Conservation (phyloP, 2,888 invertebrate genomes). For the Bhutanitis thaidina region DNA sequence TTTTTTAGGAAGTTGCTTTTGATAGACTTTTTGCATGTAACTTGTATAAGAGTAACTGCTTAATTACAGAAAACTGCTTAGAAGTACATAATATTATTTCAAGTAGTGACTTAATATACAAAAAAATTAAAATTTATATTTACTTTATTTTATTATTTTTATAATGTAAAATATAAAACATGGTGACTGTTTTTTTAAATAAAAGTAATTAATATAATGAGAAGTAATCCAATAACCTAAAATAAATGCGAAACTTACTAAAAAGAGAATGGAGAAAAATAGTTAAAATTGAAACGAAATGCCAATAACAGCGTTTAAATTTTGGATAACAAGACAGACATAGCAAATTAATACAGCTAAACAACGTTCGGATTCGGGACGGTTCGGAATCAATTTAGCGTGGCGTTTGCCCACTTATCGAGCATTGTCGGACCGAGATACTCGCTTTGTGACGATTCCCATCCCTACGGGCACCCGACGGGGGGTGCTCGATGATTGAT, state of each 20-base stretch:
- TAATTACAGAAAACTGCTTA: constrained; percentile 13
- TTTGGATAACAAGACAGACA: constrained; percentile 25
- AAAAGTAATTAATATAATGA: too few relatives aligned
- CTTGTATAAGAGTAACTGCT: constrained; percentile 4
- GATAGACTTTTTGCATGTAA: constrained; percentile 10
- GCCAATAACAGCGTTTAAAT: neutral
- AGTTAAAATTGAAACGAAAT: too few relatives aligned
- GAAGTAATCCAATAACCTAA: too few relatives aligned
- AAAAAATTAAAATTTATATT: too few relatives aligned
- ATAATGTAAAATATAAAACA: too few relatives aligned
- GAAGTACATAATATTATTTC: too few relatives aligned
- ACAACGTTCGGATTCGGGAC: constrained; percentile 53
- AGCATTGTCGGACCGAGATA: constrained; percentile 64
- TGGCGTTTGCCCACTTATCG: constrained; percentile 74
- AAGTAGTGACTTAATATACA: too few relatives aligned
- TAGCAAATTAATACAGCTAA: constrained; percentile 50
- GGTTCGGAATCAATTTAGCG: constrained; percentile 69
- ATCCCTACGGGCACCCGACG: constrained; percentile 70
- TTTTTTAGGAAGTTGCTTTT: constrained; percentile 6
- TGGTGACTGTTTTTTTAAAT: too few relatives aligned
- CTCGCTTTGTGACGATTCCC: constrained; percentile 69
- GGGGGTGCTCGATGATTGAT: constrained; percentile 78
- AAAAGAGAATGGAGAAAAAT: too few relatives aligned
- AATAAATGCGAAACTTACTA: too few relatives aligned
- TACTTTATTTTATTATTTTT: too few relatives aligned